Percentiles rank a stretch among this genome's conserved stretches.
Conservation (phyloP, 2,888 invertebrate species). For the Stegophylla sp. region DNA sequence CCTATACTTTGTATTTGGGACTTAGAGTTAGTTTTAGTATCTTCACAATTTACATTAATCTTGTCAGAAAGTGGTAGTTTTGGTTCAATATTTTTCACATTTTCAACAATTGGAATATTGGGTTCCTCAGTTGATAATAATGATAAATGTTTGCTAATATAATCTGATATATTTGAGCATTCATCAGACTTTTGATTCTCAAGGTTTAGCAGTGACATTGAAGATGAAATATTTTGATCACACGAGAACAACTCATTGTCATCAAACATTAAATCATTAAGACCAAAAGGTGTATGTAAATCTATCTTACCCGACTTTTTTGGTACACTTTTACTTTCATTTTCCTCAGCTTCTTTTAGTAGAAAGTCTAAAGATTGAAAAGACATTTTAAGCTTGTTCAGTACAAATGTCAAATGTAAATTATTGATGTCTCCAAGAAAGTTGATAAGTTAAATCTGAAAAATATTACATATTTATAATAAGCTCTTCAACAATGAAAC, state of each 20-base stretch:
- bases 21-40: not conserved
- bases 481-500: too few relatives aligned
- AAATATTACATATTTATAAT: not conserved
- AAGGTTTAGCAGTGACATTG: constrained; percentile 27
- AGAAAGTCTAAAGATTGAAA: constrained; percentile 35
- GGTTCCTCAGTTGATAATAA: constrained; percentile 27
- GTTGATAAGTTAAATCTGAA: not conserved
- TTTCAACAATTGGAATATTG: constrained; percentile 12
- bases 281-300: constrained; percentile 48
- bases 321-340: constrained; percentile 12
- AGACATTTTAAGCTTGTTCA: constrained; percentile 37
- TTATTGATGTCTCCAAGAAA: not conserved
- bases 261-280: constrained; percentile 56
- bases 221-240: constrained; percentile 35
- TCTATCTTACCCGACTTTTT: constrained; percentile 30
- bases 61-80: not conserved
- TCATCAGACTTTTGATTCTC: constrained; percentile 11
- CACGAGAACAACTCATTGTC: constrained; percentile 47
- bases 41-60: not conserved
- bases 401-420: not conserved
- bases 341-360: constrained; percentile 31
- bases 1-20: not conserved
- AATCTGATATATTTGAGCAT: constrained; percentile 49
- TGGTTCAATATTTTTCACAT: not conserved
- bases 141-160: constrained; percentile 51